phyloP scores from a whole-genome alignment of 92 coral and sea anemone genomes.

The Desmophyllum pertusum region DNA sequence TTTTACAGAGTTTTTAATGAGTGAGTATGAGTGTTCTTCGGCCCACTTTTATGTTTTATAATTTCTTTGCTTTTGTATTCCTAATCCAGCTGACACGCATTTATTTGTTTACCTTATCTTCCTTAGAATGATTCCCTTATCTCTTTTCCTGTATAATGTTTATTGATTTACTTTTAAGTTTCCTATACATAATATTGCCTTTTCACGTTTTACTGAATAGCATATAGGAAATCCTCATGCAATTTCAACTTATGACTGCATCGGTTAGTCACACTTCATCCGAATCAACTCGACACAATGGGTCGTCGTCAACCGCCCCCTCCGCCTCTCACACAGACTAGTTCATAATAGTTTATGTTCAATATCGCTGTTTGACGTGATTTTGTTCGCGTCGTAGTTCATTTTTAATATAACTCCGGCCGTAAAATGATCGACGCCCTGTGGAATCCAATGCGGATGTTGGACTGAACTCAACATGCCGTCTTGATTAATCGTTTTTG shows the following conservation, averaged over 20 bases:
- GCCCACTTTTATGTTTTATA: background rate
- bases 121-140: background rate
- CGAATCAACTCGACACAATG: background rate
- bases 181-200: background rate
- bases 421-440: background rate
- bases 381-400: background rate
- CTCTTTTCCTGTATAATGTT: background rate
- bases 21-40: background rate
- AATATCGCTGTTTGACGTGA: background rate
- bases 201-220: background rate
- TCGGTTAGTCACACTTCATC: slow-evolving; percentile 8
- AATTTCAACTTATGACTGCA: background rate
- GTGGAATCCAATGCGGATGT: too few relatives aligned
- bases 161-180: background rate
- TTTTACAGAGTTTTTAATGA: background rate
- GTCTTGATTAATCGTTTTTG: background rate
- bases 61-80: background rate
- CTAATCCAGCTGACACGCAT: background rate
- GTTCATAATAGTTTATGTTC: background rate
- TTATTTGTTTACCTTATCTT: background rate
- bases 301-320: background rate
- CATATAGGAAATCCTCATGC: background rate
- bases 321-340: background rate
- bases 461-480: background rate
- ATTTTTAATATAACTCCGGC: background rate